A percentile compares a stretch with the other conserved stretches of the same genome.
Conservation (phyloP, 2,888 invertebrate genomes). For the Nomada ferruginata region DNA sequence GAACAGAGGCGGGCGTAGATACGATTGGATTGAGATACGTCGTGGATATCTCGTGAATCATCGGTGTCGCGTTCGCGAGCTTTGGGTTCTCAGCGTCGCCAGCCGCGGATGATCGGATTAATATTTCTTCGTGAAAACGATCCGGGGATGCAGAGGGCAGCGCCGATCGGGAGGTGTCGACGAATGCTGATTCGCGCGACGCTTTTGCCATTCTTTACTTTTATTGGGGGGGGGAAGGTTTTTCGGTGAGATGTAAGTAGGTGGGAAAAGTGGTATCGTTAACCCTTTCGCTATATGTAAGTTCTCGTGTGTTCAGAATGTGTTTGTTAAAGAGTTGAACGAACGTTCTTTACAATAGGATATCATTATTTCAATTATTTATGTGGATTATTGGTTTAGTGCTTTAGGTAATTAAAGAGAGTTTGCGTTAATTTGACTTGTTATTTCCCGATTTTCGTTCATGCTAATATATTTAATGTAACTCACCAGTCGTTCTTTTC, state of each 20-base stretch:
- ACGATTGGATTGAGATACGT: conserved; percentile 52
- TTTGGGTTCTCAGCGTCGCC: conserved; percentile 46
- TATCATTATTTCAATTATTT: not conserved
- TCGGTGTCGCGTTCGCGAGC: conserved; percentile 39
- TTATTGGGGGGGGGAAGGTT: too few species aligned
- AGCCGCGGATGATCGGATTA: conserved; percentile 36
- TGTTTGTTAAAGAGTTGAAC: too few species aligned
- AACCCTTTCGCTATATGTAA: not conserved
- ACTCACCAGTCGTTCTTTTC: conserved; percentile 88
- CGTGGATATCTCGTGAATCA: conserved; percentile 45
- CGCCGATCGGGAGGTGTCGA: not conserved
- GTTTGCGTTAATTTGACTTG: not conserved
- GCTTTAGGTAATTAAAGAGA: not conserved
- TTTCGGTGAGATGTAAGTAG: too few species aligned
- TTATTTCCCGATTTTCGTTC: not conserved
- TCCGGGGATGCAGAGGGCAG: not conserved
- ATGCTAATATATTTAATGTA: not conserved
- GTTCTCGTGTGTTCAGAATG: not conserved
- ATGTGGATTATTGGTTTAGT: too few species aligned
- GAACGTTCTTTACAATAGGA: not conserved
- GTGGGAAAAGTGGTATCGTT: too few species aligned
- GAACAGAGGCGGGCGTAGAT: conserved; percentile 12
- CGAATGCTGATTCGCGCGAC: too few species aligned
- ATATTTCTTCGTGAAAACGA: conserved; percentile 26
- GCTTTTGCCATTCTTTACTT: too few species aligned